phyloP scores from a whole-genome alignment of 53 echinoderm and acorn worm species.

The Paracentrotus lividus region DNA sequence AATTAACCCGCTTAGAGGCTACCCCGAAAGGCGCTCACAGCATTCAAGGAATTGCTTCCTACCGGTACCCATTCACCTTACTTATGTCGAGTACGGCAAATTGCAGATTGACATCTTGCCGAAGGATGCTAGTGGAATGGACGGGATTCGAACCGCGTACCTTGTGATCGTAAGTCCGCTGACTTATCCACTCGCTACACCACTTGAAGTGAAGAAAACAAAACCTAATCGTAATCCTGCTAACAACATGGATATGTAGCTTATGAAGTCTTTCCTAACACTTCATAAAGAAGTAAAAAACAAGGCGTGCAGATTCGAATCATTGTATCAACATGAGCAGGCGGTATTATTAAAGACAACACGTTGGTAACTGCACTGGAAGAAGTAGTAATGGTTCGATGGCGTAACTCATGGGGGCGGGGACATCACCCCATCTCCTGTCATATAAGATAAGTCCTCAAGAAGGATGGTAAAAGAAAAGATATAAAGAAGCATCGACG shows the following conservation, averaged over 20 bases:
- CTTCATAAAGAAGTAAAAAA: neutral
- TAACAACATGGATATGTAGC: neutral
- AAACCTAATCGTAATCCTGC: neutral
- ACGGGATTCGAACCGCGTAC: too few relatives aligned
- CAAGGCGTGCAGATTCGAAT: neutral
- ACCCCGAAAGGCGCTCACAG: too few relatives aligned
- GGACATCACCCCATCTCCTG: neutral
- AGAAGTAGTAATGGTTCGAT: neutral
- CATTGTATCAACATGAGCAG: neutral
- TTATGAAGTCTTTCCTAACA: slow-evolving; percentile 22
- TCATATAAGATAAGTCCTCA: too few relatives aligned
- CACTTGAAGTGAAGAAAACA: neutral
- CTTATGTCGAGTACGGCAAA: too few relatives aligned
- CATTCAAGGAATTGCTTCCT: too few relatives aligned
- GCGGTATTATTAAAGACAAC: slow-evolving; percentile 33
- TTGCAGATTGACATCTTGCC: too few relatives aligned
- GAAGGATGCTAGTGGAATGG: too few relatives aligned
- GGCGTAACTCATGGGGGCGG: neutral
- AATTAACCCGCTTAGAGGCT: too few relatives aligned
- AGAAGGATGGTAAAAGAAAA: neutral
- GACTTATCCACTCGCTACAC: too few relatives aligned
- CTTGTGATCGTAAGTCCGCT: too few relatives aligned
- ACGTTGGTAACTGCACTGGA: slow-evolving; percentile 1
- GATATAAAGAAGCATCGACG: neutral
- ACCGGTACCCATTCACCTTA: too few relatives aligned